A percentile compares a stretch with the other conserved stretches of the same genome.
Evolutionary conservation across 2,797 vertebrate species (phyloP).

Genomic region (Aldrovandia affinis): DNA sequence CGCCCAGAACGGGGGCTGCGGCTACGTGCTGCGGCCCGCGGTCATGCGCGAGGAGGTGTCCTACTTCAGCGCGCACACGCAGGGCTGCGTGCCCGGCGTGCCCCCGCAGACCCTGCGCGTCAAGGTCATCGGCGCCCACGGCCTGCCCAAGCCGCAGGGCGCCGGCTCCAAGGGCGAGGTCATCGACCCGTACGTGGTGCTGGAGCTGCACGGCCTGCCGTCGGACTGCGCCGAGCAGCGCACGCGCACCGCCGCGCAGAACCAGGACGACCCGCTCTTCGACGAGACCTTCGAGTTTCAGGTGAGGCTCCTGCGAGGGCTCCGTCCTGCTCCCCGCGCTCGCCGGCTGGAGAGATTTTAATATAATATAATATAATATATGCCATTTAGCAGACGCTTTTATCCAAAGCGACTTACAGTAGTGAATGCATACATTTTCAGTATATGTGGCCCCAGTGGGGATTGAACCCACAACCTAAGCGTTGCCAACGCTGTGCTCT

Average conservation of each 20-base stretch:
- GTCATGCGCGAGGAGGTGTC: slow-evolving; percentile 95
- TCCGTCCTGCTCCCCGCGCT: background rate
- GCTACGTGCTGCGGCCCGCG: slow-evolving; percentile 90
- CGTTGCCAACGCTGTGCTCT: too few relatives aligned
- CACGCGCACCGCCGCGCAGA: slow-evolving; percentile 94
- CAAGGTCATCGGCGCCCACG: slow-evolving; percentile 97
- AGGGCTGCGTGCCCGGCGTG: slow-evolving; percentile 93
- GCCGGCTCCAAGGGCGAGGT: slow-evolving; percentile 96
- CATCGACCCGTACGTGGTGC: slow-evolving; percentile 94
- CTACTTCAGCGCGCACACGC: slow-evolving; percentile 95
- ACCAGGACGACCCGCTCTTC: slow-evolving; percentile 95
- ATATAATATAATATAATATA: too few relatives aligned
- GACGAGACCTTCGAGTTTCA: slow-evolving; percentile 98
- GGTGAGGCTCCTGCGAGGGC: slow-evolving; percentile 51
- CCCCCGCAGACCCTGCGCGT: slow-evolving; percentile 91
- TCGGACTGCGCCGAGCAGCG: slow-evolving; percentile 93
- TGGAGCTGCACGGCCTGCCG: slow-evolving; percentile 95
- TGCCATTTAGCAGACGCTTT: too few relatives aligned
- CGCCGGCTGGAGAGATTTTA: too few relatives aligned
- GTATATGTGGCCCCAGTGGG: too few relatives aligned
- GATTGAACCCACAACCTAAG: too few relatives aligned
- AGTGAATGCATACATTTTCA: too few relatives aligned
- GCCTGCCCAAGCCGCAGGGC: slow-evolving; percentile 95
- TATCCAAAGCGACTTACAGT: too few relatives aligned
- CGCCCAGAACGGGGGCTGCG: slow-evolving; percentile 89